phyloP scores from a whole-genome alignment of 2,888 invertebrate species.

The Erebia aethiops region DNA sequence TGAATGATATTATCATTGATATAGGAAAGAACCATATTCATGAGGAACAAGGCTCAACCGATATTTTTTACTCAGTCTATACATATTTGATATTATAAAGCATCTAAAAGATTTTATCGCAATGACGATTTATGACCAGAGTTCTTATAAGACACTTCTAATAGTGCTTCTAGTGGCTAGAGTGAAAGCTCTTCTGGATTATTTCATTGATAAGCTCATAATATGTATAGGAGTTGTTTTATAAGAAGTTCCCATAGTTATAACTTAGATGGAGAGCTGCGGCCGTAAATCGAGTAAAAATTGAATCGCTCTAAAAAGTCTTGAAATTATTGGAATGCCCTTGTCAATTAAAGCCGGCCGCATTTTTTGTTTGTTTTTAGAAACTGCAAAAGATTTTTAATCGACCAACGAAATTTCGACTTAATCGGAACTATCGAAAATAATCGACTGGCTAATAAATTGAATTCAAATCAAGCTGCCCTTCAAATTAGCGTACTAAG shows the following conservation, averaged over 20 bases:
- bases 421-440: too few relatives aligned
- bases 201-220: background rate
- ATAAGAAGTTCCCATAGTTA: background rate
- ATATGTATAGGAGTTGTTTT: background rate
- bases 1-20: background rate
- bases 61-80: slow-evolving; percentile 60
- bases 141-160: background rate
- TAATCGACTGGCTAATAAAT: too few relatives aligned
- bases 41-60: slow-evolving; percentile 34
- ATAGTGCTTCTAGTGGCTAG: background rate
- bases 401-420: background rate
- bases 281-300: slow-evolving; percentile 19
- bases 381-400: background rate
- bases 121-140: background rate
- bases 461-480: too few relatives aligned
- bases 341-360: slow-evolving; percentile 14
- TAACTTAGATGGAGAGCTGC: background rate
- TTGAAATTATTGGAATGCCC: slow-evolving; percentile 38
- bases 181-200: background rate
- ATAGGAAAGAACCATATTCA: slow-evolving; percentile 8
- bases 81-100: slow-evolving; percentile 54
- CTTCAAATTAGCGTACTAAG: background rate
- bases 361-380: background rate
- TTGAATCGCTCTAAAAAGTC: background rate
- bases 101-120: slow-evolving; percentile 43